A percentile compares a stretch with the other conserved stretches of the same genome.
Conservation (phyloP, 1,140 invertebrate genomes). For the Polypedilum vanderplanki region DNA sequence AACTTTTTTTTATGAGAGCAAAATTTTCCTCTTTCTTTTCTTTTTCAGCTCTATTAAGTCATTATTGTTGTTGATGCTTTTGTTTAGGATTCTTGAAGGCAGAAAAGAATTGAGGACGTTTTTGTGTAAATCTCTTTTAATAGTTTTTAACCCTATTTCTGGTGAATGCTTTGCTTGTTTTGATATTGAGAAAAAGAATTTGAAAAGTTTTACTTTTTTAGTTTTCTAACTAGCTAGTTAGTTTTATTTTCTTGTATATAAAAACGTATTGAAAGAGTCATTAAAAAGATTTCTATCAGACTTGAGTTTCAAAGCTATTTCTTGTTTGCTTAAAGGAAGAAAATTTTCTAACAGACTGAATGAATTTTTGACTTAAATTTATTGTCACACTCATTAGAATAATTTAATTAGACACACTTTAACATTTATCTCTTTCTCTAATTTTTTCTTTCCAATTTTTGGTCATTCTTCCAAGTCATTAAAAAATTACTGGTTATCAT, state of each 20-base stretch:
- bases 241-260: neutral
- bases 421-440: neutral
- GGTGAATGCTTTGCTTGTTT: too few relatives aligned
- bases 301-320: neutral
- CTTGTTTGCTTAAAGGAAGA: neutral
- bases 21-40: too few relatives aligned
- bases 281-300: conserved; percentile 8
- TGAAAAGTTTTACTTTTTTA: too few relatives aligned
- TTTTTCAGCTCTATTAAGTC: neutral
- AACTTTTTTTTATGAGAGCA: neutral
- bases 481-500: neutral
- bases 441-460: neutral
- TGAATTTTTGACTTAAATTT: too few relatives aligned
- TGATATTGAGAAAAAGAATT: too few relatives aligned
- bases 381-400: too few relatives aligned
- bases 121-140: neutral
- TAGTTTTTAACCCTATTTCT: neutral
- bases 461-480: conserved; percentile 16
- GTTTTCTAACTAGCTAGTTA: neutral
- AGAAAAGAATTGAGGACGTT: too few relatives aligned
- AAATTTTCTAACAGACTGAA: too few relatives aligned
- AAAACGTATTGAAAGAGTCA: conserved; percentile 18
- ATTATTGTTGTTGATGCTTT: conserved; percentile 1
- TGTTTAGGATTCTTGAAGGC: neutral
- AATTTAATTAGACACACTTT: conserved; percentile 13